Evolutionary conservation across 1,140 invertebrate species (phyloP), one percentile per base, ranked within the genome.

Genomic region (Euglossa dilemma): DNA sequence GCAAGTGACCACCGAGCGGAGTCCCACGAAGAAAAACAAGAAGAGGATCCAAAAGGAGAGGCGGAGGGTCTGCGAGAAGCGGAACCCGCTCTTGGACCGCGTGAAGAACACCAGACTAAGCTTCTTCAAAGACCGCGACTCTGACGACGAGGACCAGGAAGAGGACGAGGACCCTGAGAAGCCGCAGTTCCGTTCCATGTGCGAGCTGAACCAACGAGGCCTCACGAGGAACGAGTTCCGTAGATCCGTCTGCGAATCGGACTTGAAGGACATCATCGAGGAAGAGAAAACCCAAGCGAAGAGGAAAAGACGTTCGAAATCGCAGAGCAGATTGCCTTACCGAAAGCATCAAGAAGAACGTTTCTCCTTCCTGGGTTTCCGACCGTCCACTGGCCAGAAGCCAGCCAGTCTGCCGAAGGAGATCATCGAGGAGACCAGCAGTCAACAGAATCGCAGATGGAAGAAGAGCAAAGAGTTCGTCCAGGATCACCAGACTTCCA

Each of bases 71-170:
- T 94, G 95, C 88, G 96, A 97, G 91, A 96, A 96, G 90, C 93
- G 96, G 64, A 96, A 97, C 90, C 96, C 96, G 5, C 94, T 97
- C 59, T 93, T 97, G 43, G 96, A 97, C 82, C 95, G 95, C 88
- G 96, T 97, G 5, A 96, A 96, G 91, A 96, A 96, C 87, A 97
- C 96, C 14, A 95, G 96, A 89, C 91, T 97, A 57, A 96, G 96
- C 8, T 96, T 96, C 90, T 96, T 97, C 91, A 95, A 95, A 85
- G 90, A 96, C 83, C 95, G 94, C 76, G 94, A 94, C n/a, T 95
- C 95, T 47, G 94, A 91, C 59, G 89, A 95, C 59, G 83, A 94
- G 90, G 80, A 89, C 28, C 91, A 95, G 61, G 95, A 95, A 14
- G 93, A 92, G 56, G 92, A 93, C n/a, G 87, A 88, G 3, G 80